Evolutionary conservation across 2,888 invertebrate genomes (phyloP), one percentile per base, ranked within the genome.

Genomic region (Sphecodes monilicornis): DNA sequence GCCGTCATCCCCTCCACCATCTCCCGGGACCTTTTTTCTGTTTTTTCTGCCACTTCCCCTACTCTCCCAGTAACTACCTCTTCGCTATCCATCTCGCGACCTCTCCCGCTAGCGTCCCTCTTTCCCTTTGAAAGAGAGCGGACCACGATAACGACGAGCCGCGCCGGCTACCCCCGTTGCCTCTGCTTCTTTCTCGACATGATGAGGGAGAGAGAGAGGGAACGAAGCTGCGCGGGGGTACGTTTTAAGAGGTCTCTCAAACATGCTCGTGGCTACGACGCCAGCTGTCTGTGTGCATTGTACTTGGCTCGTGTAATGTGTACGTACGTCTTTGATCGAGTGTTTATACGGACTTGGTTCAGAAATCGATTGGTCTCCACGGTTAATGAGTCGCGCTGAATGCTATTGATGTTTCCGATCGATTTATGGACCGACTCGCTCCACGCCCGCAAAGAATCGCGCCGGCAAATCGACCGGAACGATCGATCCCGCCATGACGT

Each of bases 201-300:
- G 54, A 54, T 1, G 54, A 29, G 60, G n/a, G 57, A 60, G 57
- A 26, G 26, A 57, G 3, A 22, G 8, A 54, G n/a, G 0, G 57
- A 29, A 26, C 3, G 26, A 60, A 26, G 86, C 90, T 90, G 92
- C 91, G 92, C 93, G 92, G 92, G 93, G 92, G 92, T 93, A 93
- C 93, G 93, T 92, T 92, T 92, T 89, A 90, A 90, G 91, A 93
- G 93, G 90, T 88, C 89, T 88, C 90, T 85, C 86, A 80, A 83
- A 84, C 80, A 85, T 74, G 85, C 84, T 80, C 84, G 70, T 71
- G 85, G 87, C 85, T 80, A 89, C 76, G 89, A 86, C 83, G 82
- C 82, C 76, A 76, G 71, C 77, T 82, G 81, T 82, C 81, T 85
- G 84, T 82, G 88, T 86, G 86, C 87, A 81, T 82, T 78, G 86